A percentile compares a stretch with the other conserved stretches of the same genome.
Conservation (phyloP, 2,113 vertebrate species). For the Epinephelus moara region DNA sequence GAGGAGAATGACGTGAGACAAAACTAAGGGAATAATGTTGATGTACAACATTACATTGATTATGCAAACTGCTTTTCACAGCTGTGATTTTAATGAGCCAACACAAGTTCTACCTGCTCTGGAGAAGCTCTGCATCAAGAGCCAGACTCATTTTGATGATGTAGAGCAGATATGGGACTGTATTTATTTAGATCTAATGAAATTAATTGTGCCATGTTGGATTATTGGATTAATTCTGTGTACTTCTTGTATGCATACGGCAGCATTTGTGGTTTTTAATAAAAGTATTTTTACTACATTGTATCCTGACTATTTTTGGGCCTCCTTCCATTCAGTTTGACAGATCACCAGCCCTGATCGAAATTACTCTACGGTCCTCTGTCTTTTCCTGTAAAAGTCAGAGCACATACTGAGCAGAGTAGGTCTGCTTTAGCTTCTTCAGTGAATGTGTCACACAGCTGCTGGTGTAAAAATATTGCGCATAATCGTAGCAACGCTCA, state of each 20-base stretch:
- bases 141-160: neutral
- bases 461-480: constrained; percentile 7
- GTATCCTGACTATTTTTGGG: neutral
- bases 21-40: constrained; percentile 16
- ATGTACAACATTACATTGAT: neutral
- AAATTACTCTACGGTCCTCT: neutral
- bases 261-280: neutral
- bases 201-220: neutral
- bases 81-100: constrained; percentile 14
- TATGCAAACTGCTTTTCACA: constrained; percentile 4
- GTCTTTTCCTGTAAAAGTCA: neutral
- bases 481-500: constrained; percentile 23
- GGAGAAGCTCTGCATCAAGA: neutral
- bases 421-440: neutral
- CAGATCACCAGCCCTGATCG: neutral
- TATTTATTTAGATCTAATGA: constrained; percentile 25
- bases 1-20: neutral
- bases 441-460: neutral
- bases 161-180: neutral
- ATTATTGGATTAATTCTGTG: neutral
- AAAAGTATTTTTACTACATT: neutral
- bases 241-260: neutral
- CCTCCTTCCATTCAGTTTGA: neutral
- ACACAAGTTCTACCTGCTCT: neutral
- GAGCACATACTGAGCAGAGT: neutral